These are phyloP conservation scores for Gnatocerus cornutus DNA, from an alignment of 2,888 invertebrate species.

Conservation along the genomic window DNA sequence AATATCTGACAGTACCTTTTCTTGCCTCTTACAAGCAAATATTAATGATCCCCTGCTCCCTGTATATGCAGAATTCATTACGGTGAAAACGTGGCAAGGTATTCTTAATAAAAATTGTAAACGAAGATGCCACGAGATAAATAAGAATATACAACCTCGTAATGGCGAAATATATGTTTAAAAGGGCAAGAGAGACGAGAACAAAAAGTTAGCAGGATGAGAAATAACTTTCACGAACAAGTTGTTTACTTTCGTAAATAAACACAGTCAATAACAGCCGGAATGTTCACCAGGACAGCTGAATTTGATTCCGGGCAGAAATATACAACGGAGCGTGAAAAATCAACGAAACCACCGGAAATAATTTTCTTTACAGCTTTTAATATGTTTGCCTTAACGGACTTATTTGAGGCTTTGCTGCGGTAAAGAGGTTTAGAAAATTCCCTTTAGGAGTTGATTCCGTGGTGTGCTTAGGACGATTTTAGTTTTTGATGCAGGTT, in stretches of 20 bases:
- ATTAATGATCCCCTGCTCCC: conserved; percentile 56
- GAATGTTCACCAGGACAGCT: conserved; percentile 21
- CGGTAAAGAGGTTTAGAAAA: background rate
- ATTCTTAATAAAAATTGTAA: conserved; percentile 57
- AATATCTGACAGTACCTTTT: conserved; percentile 53
- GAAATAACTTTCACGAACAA: conserved; percentile 39
- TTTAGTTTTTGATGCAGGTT: too few species aligned
- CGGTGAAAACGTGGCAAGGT: conserved; percentile 53
- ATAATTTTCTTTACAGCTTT: conserved; percentile 24
- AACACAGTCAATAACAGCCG: conserved; percentile 34
- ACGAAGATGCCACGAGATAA: conserved; percentile 61
- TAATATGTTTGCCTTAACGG: conserved; percentile 23
- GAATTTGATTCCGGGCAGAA: conserved; percentile 32
- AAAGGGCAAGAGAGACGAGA: conserved; percentile 54
- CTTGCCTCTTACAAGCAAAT: conserved; percentile 51
- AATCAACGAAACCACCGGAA: conserved; percentile 27
- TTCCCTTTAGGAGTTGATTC: background rate
- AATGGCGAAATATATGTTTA: conserved; percentile 65
- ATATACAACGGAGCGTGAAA: conserved; percentile 24
- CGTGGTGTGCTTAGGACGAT: background rate
- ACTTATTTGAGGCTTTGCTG: conserved; percentile 5
- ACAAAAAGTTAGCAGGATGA: conserved; percentile 40
- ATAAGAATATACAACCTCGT: conserved; percentile 65
- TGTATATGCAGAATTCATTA: conserved; percentile 53
- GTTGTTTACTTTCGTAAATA: conserved; percentile 44